Evolutionary conservation across 1,140 invertebrate genomes (phyloP).

Genomic region (Pseudachorutes palmiensis): DNA sequence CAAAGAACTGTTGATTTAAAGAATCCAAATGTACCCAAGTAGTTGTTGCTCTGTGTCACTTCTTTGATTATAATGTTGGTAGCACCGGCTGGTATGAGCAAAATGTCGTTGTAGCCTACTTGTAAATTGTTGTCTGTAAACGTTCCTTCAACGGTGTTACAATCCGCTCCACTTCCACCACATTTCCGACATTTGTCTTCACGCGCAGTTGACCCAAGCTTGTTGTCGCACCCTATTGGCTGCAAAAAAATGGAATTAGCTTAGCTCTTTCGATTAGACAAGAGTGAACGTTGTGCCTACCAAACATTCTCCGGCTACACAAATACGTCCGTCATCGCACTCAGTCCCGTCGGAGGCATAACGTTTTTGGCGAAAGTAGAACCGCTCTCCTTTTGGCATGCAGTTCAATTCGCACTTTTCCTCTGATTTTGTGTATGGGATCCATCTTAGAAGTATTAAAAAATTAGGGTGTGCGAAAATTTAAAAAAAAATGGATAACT

Average conservation of each 20-base stretch:
- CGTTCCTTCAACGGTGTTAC: slow-evolving; percentile 68
- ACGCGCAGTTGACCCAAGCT: slow-evolving; percentile 73
- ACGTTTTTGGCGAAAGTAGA: slow-evolving; percentile 78
- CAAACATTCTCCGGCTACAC: slow-evolving; percentile 83
- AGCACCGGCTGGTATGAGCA: slow-evolving; percentile 85
- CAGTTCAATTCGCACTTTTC: slow-evolving; percentile 93
- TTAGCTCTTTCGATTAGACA: not conserved
- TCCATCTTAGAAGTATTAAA: slow-evolving; percentile 65
- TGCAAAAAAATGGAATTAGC: slow-evolving; percentile 41
- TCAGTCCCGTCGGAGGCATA: slow-evolving; percentile 83
- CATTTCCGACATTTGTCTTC: slow-evolving; percentile 91
- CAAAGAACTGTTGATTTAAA: not conserved
- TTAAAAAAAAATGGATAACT: too few relatives aligned
- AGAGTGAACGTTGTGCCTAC: slow-evolving; percentile 47
- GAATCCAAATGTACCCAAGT: slow-evolving; percentile 65
- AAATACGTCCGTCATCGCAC: slow-evolving; percentile 78
- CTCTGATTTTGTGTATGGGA: slow-evolving; percentile 71
- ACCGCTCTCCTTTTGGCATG: slow-evolving; percentile 81
- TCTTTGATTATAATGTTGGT: slow-evolving; percentile 84
- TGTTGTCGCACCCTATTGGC: slow-evolving; percentile 90
- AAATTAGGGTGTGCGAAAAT: too few relatives aligned
- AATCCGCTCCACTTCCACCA: slow-evolving; percentile 78
- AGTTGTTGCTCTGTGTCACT: slow-evolving; percentile 75
- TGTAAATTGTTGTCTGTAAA: slow-evolving; percentile 68
- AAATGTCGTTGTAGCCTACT: slow-evolving; percentile 83